Conservation (phyloP, 2,113 vertebrate genomes). For the Ceyx margarethae region DNA sequence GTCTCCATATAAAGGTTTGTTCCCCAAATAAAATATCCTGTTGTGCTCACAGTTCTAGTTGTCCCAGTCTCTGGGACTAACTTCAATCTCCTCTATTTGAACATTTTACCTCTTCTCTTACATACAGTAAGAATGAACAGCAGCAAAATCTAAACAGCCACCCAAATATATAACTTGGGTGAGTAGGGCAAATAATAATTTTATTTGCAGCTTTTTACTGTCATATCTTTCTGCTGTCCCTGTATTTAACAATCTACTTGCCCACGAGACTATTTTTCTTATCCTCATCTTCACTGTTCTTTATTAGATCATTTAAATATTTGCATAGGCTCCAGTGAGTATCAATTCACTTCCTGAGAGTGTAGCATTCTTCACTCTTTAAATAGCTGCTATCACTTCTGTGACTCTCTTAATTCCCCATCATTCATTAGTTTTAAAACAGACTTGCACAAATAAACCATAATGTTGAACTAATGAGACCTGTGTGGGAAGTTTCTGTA, state of each 20-base stretch:
- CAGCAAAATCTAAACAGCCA: background rate
- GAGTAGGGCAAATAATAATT: background rate
- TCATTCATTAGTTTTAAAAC: conserved; percentile 37
- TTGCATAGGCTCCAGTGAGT: background rate
- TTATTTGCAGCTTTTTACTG: background rate
- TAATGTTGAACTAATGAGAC: conserved; percentile 44
- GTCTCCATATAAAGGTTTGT: background rate
- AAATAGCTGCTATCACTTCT: conserved; percentile 8
- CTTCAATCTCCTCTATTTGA: background rate
- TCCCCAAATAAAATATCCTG: background rate
- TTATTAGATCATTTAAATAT: background rate
- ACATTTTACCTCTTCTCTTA: background rate
- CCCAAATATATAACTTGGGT: background rate
- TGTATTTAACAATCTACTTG: background rate
- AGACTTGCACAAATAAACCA: conserved; percentile 50
- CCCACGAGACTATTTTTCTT: background rate
- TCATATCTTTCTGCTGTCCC: background rate
- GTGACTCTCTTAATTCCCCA: conserved; percentile 5
- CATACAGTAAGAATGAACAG: background rate
- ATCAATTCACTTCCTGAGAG: background rate
- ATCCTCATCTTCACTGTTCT: background rate
- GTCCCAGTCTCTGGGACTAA: background rate
- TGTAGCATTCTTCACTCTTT: background rate
- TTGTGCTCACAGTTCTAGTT: background rate
- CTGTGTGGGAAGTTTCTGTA: conserved; percentile 42